Evolutionary conservation across 2,888 invertebrate species (phyloP), one percentile per base, ranked within the genome.

Genomic region (Lysandra bellargus): DNA sequence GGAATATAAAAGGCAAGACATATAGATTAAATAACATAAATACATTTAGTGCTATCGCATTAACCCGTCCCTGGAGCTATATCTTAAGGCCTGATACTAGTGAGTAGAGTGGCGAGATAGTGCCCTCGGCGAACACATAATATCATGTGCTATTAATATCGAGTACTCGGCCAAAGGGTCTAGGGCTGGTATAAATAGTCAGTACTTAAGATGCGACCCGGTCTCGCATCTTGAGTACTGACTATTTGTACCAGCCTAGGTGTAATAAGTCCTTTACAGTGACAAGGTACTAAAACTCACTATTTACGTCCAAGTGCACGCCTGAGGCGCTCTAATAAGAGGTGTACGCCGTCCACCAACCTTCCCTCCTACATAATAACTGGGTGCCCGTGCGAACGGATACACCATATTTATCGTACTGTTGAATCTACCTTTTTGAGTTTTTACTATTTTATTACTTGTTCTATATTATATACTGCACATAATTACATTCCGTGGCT

Each of bases 341-440:
- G 82, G 82, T 74, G 81, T 81, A 79, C 79, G 33, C 49, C 80
- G 60, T 78, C 74, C 64, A 69, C 64, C 79, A 78, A 78, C 72
- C 57, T 79, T 80, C 79, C 80, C 81, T 78, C 78, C 86, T 83
- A 85, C 83, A 86, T 89, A 90, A 89, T 89, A 84, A 88, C 83
- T 84, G 82, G 83, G 83, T 80, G 84, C 82, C 82, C 87, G 87
- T 88, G 89, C 86, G 89, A 89, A 89, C 88, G 87, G 85, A 87
- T 86, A 87, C 87, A 86, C 86, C 84, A 86, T 87, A 89, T 85
- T 85, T 88, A 86, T 88, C 86, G 86, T 86, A 87, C 79, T 78
- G 79, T 80, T 79, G 75, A 64, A 57, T 86, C 86, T 87, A 85
- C 82, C 81, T 79, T 79, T 75, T 75, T 49, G 53, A 33, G 57